Conservation (phyloP, 2,888 invertebrate genomes). For the Trichogramma dendrolimi region DNA sequence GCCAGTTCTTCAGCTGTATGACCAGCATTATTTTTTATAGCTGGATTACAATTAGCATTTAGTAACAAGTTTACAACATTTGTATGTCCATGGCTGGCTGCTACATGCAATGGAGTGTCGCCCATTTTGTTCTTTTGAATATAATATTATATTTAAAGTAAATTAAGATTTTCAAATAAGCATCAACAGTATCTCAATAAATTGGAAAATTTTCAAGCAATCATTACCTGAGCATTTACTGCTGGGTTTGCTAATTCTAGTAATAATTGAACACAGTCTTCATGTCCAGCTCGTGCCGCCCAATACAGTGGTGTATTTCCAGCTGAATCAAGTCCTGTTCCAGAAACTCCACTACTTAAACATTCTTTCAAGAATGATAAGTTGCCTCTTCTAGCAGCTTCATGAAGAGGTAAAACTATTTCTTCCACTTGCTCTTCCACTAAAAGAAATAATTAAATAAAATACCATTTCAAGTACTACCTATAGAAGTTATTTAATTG, state of each 20-base stretch:
- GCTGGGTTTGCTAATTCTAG: conserved; percentile 52
- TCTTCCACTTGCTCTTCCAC: conserved; percentile 59
- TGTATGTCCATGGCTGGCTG: conserved; percentile 59
- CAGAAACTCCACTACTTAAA: conserved; percentile 59
- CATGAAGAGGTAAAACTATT: conserved; percentile 61
- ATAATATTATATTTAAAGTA: background rate
- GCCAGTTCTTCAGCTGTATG: conserved; percentile 57
- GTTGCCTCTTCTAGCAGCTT: conserved; percentile 65
- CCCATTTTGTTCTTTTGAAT: conserved; percentile 61
- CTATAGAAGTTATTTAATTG: background rate
- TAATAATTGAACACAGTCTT: conserved; percentile 56
- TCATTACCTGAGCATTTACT: conserved; percentile 47
- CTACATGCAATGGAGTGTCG: conserved; percentile 63
- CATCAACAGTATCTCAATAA: conserved; percentile 1
- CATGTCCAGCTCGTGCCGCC: conserved; percentile 63
- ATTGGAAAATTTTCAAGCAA: conserved; percentile 6
- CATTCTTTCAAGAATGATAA: conserved; percentile 59
- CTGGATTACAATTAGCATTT: conserved; percentile 54
- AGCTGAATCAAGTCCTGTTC: conserved; percentile 62
- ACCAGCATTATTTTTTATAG: conserved; percentile 55
- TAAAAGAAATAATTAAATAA: conserved; percentile 35
- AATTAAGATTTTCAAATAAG: background rate
- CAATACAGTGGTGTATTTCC: conserved; percentile 65
- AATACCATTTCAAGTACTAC: background rate
- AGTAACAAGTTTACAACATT: conserved; percentile 57